Conservation (phyloP, 2,888 invertebrate species). For the Thecophora atra region DNA sequence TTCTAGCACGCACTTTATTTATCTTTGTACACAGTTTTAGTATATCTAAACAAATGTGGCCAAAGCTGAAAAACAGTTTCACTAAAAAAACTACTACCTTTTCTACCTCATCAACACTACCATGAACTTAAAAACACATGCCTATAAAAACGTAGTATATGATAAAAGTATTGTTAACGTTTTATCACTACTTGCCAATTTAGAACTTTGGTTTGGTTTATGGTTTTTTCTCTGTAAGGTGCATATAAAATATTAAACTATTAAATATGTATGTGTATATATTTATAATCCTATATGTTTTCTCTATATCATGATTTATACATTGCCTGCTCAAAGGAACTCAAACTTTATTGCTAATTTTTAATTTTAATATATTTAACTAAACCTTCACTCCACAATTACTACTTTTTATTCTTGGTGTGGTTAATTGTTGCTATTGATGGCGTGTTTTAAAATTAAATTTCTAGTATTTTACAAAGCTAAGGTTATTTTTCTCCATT, state of each 20-base stretch:
- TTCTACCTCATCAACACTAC: neutral
- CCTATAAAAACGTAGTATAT: constrained; percentile 5
- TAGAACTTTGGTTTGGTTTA: constrained; percentile 36
- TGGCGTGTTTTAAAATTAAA: too few species aligned
- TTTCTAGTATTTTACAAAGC: neutral
- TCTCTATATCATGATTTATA: too few species aligned
- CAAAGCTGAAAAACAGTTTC: neutral
- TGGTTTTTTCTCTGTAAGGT: too few species aligned
- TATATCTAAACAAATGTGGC: constrained; percentile 5
- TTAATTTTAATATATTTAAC: too few species aligned
- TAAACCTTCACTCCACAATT: neutral
- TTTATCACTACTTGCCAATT: constrained; percentile 20
- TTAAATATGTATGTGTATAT: too few species aligned
- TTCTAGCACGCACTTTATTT: constrained; percentile 19
- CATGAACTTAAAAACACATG: neutral
- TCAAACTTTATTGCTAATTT: too few species aligned
- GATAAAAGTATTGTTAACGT: constrained; percentile 7
- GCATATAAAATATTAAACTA: too few species aligned
- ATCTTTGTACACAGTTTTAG: constrained; percentile 8
- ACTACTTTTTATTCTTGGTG: too few species aligned
- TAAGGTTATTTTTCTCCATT: neutral
- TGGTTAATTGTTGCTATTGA: too few species aligned
- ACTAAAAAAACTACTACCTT: constrained; percentile 19
- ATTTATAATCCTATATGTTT: too few species aligned
- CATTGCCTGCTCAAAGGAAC: too few species aligned